These are phyloP conservation scores for Epinephelus fuscoguttatus DNA, from an alignment of 2,113 vertebrate genomes.

Conservation along the genomic window DNA sequence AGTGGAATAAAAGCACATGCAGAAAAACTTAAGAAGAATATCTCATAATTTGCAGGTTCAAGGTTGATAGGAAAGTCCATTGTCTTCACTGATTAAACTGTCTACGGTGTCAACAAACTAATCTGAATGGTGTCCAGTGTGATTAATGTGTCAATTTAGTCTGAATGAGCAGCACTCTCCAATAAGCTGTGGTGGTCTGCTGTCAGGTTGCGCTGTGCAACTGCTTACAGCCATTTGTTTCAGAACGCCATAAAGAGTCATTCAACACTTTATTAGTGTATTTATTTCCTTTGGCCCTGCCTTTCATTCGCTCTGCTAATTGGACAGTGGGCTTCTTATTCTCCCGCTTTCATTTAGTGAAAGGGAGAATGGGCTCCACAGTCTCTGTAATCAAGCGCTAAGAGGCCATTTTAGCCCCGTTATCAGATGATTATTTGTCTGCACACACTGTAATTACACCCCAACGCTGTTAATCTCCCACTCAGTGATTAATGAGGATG, in stretches of 20 bases:
- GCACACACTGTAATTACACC: slow-evolving; percentile 73
- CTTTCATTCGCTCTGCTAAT: slow-evolving; percentile 40
- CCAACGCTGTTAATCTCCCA: slow-evolving; percentile 41
- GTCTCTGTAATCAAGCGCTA: slow-evolving; percentile 42
- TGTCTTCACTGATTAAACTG: background rate
- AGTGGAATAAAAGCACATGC: background rate
- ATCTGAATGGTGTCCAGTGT: background rate
- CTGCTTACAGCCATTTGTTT: slow-evolving; percentile 33
- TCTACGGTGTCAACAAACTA: background rate
- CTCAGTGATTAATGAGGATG: slow-evolving; percentile 61
- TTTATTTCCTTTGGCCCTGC: slow-evolving; percentile 27
- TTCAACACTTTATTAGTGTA: slow-evolving; percentile 25
- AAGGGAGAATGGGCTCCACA: slow-evolving; percentile 7
- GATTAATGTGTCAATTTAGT: slow-evolving; percentile 35
- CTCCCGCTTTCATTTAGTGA: slow-evolving; percentile 25
- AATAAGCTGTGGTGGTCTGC: slow-evolving; percentile 12
- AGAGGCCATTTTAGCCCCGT: slow-evolving; percentile 57
- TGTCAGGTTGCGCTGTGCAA: background rate
- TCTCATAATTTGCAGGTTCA: slow-evolving; percentile 8
- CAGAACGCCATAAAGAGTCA: slow-evolving; percentile 1
- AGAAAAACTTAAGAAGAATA: background rate
- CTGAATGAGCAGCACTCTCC: background rate
- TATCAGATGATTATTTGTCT: slow-evolving; percentile 72
- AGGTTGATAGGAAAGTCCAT: slow-evolving; percentile 3
- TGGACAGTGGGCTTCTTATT: background rate